Evolutionary conservation across 2,888 invertebrate genomes (phyloP).

Genomic region (Drosophila yooni): DNA sequence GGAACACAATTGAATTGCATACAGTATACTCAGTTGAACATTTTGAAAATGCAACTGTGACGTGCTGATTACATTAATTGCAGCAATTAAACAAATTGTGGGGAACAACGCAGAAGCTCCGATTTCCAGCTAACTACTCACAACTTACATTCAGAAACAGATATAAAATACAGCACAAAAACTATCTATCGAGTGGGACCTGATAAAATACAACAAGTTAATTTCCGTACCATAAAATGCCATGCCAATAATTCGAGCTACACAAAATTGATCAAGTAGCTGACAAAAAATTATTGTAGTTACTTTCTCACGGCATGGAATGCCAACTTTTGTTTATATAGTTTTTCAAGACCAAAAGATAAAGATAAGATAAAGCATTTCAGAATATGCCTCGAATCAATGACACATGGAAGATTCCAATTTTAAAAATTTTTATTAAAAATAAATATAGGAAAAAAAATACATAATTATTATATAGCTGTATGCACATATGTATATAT

Average conservation of each 20-base stretch:
- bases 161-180: background rate
- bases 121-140: background rate
- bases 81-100: constrained; percentile 60
- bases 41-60: constrained; percentile 39
- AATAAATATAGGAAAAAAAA: background rate
- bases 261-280: background rate
- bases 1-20: constrained; percentile 59
- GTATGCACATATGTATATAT: background rate
- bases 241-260: background rate
- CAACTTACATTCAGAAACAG: background rate
- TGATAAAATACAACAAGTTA: background rate
- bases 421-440: background rate
- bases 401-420: background rate
- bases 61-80: constrained; percentile 64
- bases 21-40: constrained; percentile 34
- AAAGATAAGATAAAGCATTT: background rate
- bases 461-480: background rate
- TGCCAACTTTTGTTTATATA: background rate
- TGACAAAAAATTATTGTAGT: background rate
- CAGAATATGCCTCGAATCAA: background rate
- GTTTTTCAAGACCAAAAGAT: background rate
- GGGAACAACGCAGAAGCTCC: constrained; percentile 10
- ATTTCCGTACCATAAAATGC: background rate
- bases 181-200: background rate
- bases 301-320: background rate